Evolutionary conservation across 2,888 invertebrate genomes (phyloP).

Genomic region (Tanytarsus gracilentus): DNA sequence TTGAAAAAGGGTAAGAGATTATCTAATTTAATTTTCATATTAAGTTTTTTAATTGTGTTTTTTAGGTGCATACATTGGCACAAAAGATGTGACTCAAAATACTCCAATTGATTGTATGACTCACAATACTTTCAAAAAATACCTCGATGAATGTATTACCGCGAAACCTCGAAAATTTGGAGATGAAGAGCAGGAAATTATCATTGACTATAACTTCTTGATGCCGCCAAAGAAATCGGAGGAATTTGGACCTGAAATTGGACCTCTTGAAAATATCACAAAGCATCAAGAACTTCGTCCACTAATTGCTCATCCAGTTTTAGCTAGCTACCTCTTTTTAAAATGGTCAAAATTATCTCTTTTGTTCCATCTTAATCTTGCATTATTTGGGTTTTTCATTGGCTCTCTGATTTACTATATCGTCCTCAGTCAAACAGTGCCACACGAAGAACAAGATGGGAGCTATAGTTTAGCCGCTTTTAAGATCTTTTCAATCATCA

Average conservation of each 20-base stretch:
- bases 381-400: slow-evolving; percentile 62
- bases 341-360: slow-evolving; percentile 72
- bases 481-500: slow-evolving; percentile 34
- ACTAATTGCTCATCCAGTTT: slow-evolving; percentile 66
- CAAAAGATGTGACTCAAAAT: slow-evolving; percentile 54
- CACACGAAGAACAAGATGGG: neutral
- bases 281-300: slow-evolving; percentile 56
- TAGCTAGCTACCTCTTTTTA: slow-evolving; percentile 68
- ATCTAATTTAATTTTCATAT: too few species aligned
- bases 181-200: slow-evolving; percentile 61
- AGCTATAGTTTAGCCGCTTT: neutral
- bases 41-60: too few species aligned
- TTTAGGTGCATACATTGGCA: slow-evolving; percentile 64
- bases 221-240: slow-evolving; percentile 47
- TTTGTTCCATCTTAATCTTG: slow-evolving; percentile 62
- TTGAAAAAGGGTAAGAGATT: slow-evolving; percentile 53
- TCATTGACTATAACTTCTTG: slow-evolving; percentile 62
- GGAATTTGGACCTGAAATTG: slow-evolving; percentile 53
- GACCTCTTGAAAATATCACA: slow-evolving; percentile 63
- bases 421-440: slow-evolving; percentile 52
- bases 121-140: slow-evolving; percentile 58
- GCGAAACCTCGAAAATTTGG: slow-evolving; percentile 45
- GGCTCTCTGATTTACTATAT: slow-evolving; percentile 59
- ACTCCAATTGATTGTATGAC: slow-evolving; percentile 65
- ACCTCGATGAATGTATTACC: slow-evolving; percentile 63